Conservation (phyloP, 2,797 vertebrate genomes). For the Enteromius unitaeniatus region DNA sequence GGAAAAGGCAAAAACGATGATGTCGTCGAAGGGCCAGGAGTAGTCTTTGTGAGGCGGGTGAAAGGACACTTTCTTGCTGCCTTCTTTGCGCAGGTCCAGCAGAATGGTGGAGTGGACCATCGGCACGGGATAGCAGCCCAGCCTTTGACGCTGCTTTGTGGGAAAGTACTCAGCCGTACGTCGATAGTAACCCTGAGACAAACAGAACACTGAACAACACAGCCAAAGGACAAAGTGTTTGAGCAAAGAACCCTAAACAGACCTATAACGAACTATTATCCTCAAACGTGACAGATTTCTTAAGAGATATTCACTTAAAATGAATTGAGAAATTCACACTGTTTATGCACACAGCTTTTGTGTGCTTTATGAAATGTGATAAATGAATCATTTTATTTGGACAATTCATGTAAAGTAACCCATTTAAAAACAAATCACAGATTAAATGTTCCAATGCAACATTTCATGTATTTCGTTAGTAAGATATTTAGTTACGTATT, state of each 20-base stretch:
- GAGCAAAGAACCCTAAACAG: not conserved
- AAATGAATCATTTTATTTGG: not conserved
- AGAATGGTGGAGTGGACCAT: conserved; percentile 95
- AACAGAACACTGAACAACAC: not conserved
- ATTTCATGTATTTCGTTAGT: not conserved
- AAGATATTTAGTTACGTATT: not conserved
- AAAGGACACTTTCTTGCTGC: conserved; percentile 84
- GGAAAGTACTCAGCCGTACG: conserved; percentile 95
- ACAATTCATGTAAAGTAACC: not conserved
- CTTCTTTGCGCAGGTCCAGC: conserved; percentile 86
- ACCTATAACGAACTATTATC: not conserved
- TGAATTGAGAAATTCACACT: not conserved
- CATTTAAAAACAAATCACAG: not conserved
- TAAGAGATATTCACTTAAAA: not conserved
- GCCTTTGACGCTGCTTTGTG: conserved; percentile 87
- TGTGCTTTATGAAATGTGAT: too few species aligned
- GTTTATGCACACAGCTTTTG: not conserved
- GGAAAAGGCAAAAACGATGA: conserved; percentile 94
- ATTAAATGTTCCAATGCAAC: not conserved
- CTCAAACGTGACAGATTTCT: not conserved
- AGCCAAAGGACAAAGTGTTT: not conserved
- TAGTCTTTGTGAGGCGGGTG: conserved; percentile 90
- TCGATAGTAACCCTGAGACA: conserved; percentile 90
- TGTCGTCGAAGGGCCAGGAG: conserved; percentile 95
- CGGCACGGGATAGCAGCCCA: conserved; percentile 89